Base-by-base conservation (phyloP, 2,797 vertebrate genomes). In the Lagodon rhomboides region DNA sequence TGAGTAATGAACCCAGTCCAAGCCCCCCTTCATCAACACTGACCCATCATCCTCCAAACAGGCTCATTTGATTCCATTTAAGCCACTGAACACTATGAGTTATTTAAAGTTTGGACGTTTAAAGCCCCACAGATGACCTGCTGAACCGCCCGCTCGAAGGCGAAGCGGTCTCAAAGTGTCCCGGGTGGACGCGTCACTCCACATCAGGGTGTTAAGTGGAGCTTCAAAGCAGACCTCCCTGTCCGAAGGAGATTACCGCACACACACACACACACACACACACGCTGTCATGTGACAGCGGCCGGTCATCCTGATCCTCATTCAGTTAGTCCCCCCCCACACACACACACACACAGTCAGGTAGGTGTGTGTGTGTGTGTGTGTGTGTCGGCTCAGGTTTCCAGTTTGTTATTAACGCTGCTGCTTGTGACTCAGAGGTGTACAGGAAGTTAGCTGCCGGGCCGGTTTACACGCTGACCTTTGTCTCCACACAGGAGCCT, bases 221-320 rank as follows among this genome's bases (percentile, higher is more conserved):
- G 72, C 87, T 92, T 94, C 90, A 92, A 92, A 93, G 88, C 71
- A 34, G 88, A 91, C 89, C 91, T 85, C 84, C 87, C 63, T 2
- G 60, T 65, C 79, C 41, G 43, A 50, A 80, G 75, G 65, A 84
- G 91, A 92, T 93, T 89, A 92, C 49, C 27, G 5, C 30, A 34
- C 30, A 34, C 30, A 34, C 30, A 34, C 30, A 34, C 30, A 34
- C 30, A 34, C 30, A 34, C 51, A 0, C 73, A 68, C 75, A 77
- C 80, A 86, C 54, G 30, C 75, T 3, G 62, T 89, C 93, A 90
- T 92, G 91, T 93, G 92, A 93, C 82, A 12, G 64, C 5, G 3
- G 13, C 13, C 7, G 51, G 60, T 46, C 72, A 62, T 85, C 81
- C 84, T 90, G 79, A 90, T 85, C 87, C 86, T 79, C 62, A 51